Evolutionary conservation across 2,113 vertebrate species (phyloP), one percentile per base, ranked within the genome.

Genomic region (Falco punctatus): DNA sequence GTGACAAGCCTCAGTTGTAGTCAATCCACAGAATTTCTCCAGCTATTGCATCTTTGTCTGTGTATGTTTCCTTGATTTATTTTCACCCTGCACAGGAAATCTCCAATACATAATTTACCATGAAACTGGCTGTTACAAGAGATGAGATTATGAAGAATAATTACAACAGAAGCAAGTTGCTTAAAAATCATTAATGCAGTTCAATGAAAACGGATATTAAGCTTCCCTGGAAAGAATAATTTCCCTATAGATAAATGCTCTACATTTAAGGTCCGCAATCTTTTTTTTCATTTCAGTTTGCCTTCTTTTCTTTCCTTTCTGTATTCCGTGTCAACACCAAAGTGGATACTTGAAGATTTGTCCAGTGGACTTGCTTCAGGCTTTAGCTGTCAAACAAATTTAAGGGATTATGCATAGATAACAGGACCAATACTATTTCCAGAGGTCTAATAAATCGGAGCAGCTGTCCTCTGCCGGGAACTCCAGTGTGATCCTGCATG

Each of bases 351-450:
- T 86, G 96, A 96, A 98, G 97, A 98, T 98, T 98, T 97, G 94
- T 97, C 96, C 96, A 84, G 94, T 93, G 91, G 61, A 95, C 93
- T 98, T 97, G 97, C 98, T 98, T 91, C 88, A 98, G 98, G 98
- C 97, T 97, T 97, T 92, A 98, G 89, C 97, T 97, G 97, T 98
- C 98, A 97, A 93, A 97, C 86, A 75, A 70, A 92, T 97, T 95
- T 80, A 92, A 97, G 98, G 96, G 98, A 97, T 98, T 98, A 98
- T 72, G 92, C 93, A 97, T 95, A 75, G 6, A 88, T 98, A 98
- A 98, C 92, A 97, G 96, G 93, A 96, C 97, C 65, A 97, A 89
- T 96, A 97, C 97, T 98, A 98, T 98, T 96, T 98, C 96, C 96
- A 92, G 79, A 81, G 92, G 89, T 96, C 93, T 97, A 98, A 98